phyloP scores from a whole-genome alignment of 2,113 vertebrate genomes.

The Chrysochloris asiatica region DNA sequence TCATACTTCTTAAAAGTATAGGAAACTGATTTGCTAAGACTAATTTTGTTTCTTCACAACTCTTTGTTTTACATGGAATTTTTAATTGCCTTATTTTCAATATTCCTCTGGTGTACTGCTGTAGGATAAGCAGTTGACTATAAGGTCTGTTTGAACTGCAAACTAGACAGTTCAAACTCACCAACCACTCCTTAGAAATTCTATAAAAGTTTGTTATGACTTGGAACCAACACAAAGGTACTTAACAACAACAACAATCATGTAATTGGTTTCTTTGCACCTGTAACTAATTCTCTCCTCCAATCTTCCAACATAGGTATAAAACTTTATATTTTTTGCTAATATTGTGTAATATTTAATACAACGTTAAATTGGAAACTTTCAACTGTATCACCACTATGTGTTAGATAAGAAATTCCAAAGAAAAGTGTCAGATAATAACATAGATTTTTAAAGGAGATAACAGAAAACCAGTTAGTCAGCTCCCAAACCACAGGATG shows the following conservation, averaged over 20 bases:
- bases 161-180: too few relatives aligned
- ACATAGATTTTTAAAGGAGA: not conserved
- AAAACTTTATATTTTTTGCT: too few relatives aligned
- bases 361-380: not conserved
- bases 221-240: too few relatives aligned
- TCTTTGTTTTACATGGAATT: not conserved
- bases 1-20: not conserved
- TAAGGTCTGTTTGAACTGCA: too few relatives aligned
- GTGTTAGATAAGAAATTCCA: conserved; percentile 6
- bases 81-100: conserved; percentile 12
- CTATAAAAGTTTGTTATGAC: too few relatives aligned
- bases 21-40: not conserved
- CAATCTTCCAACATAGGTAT: not conserved
- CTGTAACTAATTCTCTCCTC: not conserved
- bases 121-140: too few relatives aligned
- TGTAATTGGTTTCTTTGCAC: not conserved
- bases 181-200: too few relatives aligned
- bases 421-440: not conserved
- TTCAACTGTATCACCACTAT: not conserved
- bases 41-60: not conserved
- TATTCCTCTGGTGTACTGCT: too few relatives aligned
- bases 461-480: not conserved
- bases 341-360: not conserved
- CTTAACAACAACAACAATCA: too few relatives aligned
- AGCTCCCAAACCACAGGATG: not conserved